Conservation (phyloP, 2,888 invertebrate species). For the Conchocele bisecta region DNA sequence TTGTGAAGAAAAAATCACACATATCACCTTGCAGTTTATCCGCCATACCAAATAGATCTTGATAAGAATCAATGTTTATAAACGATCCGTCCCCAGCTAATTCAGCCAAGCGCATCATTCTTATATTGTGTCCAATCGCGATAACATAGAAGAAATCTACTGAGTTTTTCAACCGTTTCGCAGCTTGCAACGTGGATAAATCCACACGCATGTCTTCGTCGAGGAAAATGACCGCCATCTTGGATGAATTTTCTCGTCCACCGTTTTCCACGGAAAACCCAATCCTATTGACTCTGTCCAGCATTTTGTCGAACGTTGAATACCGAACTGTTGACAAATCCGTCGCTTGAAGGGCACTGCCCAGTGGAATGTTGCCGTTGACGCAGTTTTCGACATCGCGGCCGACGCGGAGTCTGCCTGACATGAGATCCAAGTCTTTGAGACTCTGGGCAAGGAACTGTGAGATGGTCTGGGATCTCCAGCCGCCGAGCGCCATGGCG, state of each 20-base stretch:
- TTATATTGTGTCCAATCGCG: constrained; percentile 42
- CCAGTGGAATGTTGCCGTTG: constrained; percentile 49
- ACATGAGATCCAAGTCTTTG: constrained; percentile 38
- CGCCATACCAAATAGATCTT: constrained; percentile 30
- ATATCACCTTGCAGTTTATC: constrained; percentile 46
- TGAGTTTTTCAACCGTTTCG: constrained; percentile 30
- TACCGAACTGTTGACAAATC: constrained; percentile 45
- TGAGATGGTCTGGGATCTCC: constrained; percentile 56
- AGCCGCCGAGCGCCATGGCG: constrained; percentile 56
- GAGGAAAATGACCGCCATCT: constrained; percentile 56
- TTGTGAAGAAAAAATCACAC: constrained; percentile 56
- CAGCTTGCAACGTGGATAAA: constrained; percentile 37
- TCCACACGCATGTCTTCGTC: constrained; percentile 48
- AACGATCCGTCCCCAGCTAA: constrained; percentile 35
- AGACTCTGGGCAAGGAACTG: constrained; percentile 54
- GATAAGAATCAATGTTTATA: constrained; percentile 44
- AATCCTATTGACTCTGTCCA: constrained; percentile 41
- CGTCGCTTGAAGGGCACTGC: constrained; percentile 36
- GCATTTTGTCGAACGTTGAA: constrained; percentile 49
- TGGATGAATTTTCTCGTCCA: constrained; percentile 45
- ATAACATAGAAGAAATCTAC: constrained; percentile 53
- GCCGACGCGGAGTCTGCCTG: constrained; percentile 54
- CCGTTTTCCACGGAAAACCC: constrained; percentile 52
- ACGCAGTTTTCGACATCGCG: constrained; percentile 59
- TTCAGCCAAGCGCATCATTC: constrained; percentile 22